Conservation (phyloP, 2,113 vertebrate species). For the Daboia siamensis region DNA sequence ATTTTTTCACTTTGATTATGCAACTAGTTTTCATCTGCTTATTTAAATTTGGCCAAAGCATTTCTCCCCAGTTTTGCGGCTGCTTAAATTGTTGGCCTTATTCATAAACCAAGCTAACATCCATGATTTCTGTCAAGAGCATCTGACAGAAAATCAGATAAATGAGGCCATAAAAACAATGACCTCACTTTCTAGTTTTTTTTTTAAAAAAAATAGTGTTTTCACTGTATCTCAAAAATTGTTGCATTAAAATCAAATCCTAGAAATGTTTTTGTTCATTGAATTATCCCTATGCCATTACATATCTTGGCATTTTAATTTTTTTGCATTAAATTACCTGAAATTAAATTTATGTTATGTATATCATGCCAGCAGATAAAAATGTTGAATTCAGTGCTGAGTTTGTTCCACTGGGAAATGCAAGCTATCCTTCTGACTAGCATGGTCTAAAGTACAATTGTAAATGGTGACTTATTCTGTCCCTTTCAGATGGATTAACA, state of each 20-base stretch:
- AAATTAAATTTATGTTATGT: background rate
- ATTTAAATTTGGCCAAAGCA: background rate
- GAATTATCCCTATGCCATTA: background rate
- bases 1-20: background rate
- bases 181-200: background rate
- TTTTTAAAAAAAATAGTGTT: background rate
- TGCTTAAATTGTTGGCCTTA: background rate
- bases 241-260: background rate
- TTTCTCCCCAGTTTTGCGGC: background rate
- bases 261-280: background rate
- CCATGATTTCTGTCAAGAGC: conserved; percentile 20
- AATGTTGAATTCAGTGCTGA: background rate
- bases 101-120: background rate
- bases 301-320: background rate
- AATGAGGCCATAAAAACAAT: background rate
- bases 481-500: background rate
- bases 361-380: background rate
- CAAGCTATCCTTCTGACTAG: background rate
- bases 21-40: background rate
- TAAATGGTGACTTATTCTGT: background rate
- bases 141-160: background rate
- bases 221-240: background rate
- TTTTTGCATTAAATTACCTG: background rate
- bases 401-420: background rate
- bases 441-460: background rate